A percentile compares a stretch with the other conserved stretches of the same genome.
These are phyloP conservation scores for Natator depressus DNA, from an alignment of 2,113 vertebrate species.

Conservation along the genomic window DNA sequence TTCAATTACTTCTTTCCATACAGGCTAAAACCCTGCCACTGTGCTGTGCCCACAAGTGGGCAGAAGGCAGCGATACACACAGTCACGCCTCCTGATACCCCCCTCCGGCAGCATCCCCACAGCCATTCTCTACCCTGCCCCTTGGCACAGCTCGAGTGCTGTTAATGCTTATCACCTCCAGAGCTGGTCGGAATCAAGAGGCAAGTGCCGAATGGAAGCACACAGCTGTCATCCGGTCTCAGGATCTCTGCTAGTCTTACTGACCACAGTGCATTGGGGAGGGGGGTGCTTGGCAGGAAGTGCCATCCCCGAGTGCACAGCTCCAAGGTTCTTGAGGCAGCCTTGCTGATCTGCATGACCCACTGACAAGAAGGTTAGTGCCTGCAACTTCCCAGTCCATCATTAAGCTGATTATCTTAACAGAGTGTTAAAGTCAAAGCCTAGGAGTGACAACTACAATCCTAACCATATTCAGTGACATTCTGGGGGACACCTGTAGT, in stretches of 20 bases:
- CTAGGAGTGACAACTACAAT: background rate
- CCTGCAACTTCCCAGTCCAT: background rate
- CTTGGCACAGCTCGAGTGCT: background rate
- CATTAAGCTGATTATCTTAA: background rate
- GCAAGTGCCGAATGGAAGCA: background rate
- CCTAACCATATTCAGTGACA: background rate
- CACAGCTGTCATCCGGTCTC: background rate
- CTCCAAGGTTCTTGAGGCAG: background rate
- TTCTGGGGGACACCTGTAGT: background rate
- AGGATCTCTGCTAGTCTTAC: background rate
- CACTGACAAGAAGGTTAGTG: background rate
- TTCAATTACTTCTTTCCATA: background rate
- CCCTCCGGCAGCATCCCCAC: background rate
- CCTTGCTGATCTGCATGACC: background rate
- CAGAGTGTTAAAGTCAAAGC: background rate
- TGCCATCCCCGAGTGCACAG: background rate
- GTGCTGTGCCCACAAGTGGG: background rate
- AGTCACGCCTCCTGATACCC: background rate
- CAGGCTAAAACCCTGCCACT: background rate
- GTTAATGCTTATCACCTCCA: background rate
- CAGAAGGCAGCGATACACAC: background rate
- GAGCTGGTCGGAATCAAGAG: background rate
- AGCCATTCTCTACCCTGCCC: background rate
- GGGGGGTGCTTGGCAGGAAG: background rate
- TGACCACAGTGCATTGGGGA: background rate